Percentiles rank a stretch among this genome's conserved stretches.
Evolutionary conservation across 2,888 invertebrate species (phyloP).

Genomic region (Apamea epomidion): DNA sequence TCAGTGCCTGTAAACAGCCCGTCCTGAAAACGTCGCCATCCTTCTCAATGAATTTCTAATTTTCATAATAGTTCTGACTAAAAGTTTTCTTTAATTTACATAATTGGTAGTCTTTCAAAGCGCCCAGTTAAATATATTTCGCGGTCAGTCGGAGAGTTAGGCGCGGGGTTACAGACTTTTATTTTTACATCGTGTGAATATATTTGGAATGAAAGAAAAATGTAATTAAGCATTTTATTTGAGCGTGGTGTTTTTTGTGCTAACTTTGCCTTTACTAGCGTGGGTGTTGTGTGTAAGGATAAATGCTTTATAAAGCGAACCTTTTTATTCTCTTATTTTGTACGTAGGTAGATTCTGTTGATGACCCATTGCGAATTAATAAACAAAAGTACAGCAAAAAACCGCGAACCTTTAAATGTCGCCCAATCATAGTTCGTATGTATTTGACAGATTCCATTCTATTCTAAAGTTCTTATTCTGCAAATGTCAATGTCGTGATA

Average conservation of each 20-base stretch:
- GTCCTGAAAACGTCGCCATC: conserved; percentile 56
- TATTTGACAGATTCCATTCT: not conserved
- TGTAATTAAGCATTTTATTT: conserved; percentile 38
- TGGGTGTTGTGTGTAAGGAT: not conserved
- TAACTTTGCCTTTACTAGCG: conserved; percentile 6
- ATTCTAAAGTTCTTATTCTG: not conserved
- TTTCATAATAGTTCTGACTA: conserved; percentile 71
- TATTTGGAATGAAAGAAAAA: conserved; percentile 41
- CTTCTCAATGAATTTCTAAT: conserved; percentile 66
- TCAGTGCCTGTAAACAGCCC: conserved; percentile 49
- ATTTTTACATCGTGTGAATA: conserved; percentile 35
- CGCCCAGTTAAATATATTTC: conserved; percentile 66
- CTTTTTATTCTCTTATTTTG: conserved; percentile 3
- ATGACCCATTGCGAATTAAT: conserved; percentile 7
- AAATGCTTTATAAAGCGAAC: not conserved
- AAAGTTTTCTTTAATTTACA: conserved; percentile 75
- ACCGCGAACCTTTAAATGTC: too few relatives aligned
- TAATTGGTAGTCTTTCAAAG: conserved; percentile 73
- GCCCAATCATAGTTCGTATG: too few relatives aligned
- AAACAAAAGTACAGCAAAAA: not conserved
- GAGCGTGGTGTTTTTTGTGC: not conserved
- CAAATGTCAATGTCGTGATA: not conserved
- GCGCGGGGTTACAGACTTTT: conserved; percentile 21
- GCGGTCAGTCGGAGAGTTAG: conserved; percentile 53
- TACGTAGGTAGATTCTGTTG: not conserved